Base-by-base conservation (phyloP, 2,888 invertebrate species). In the Plebejus melissa region DNA sequence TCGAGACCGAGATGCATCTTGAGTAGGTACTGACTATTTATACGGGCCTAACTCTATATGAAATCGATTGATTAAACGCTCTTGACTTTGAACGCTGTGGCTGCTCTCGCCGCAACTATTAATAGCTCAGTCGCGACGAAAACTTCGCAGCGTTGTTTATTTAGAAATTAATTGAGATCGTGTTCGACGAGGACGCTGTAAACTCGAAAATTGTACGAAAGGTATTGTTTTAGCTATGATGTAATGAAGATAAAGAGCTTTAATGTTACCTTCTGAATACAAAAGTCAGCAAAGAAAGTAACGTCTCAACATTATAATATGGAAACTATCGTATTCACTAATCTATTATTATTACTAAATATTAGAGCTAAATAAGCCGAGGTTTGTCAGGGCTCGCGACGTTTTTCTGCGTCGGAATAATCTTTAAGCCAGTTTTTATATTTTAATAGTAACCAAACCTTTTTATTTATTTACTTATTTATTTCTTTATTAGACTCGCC, bases 61-160 rank as follows among this genome's bases (percentile, higher is more conserved):
- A 70, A 16, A n/a, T 41, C 70, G 70, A 71, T 22, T 71, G 71
- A 71, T 71, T 70, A 46, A 46, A 71, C 71, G 71, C 71, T 71
- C 71, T 71, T 71, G 71, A 71, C 71, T 71, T 71, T 71, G 46
- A 70, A 70, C 70, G 41, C 70, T 71, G 41, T 41, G 70, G 46
- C 32, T 71, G 41, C 32, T 65, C 65, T 65, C 60, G 41, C 71
- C 46, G 1, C 46, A 28, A 4, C 28, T 71, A 71, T 71, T 71
- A 46, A 46, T 71, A 46, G 46, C 41, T 1, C 5, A 28, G 71
- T 11, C 46, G 41, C 46, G 71, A 71, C 71, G 71, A 71, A 65
- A 65, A 22, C 46, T 41, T 71, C 46, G 13, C 41, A 41, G 71
- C n/a, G 69, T 16, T 65, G 41, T 71, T 71, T 71, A 46, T 71